Conservation (phyloP, 2,888 invertebrate genomes). For the Orthosia gothica region DNA sequence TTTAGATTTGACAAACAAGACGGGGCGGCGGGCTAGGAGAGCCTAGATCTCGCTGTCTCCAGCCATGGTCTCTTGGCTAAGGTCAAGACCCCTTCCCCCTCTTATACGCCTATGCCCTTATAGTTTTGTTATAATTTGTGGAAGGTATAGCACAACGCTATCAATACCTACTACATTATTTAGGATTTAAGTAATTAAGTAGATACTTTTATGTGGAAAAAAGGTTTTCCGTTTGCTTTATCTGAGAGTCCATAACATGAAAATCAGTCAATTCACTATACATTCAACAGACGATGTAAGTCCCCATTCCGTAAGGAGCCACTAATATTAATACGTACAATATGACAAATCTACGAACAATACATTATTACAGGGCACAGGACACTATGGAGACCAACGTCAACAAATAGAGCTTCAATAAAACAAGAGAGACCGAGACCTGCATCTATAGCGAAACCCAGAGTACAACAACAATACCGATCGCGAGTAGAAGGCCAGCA, state of each 20-base stretch:
- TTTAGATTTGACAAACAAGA: too few relatives aligned
- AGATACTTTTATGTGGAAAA: background rate
- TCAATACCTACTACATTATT: background rate
- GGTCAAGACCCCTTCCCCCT: too few relatives aligned
- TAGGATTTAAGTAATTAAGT: background rate
- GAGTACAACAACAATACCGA: background rate
- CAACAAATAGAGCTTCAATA: background rate
- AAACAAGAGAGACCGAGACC: background rate
- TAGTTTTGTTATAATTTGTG: background rate
- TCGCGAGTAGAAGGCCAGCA: background rate
- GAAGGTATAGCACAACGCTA: too few relatives aligned
- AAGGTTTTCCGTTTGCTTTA: background rate
- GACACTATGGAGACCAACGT: slow-evolving; percentile 50
- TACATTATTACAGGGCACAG: slow-evolving; percentile 30
- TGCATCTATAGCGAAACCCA: background rate
- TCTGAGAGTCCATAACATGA: background rate
- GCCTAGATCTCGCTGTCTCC: too few relatives aligned
- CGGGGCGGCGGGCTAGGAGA: too few relatives aligned
- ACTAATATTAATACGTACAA: background rate
- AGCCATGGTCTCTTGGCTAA: too few relatives aligned
- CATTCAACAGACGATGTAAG: background rate
- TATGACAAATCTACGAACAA: background rate
- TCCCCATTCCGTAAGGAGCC: too few relatives aligned
- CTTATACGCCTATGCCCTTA: background rate
- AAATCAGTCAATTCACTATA: background rate